These are phyloP conservation scores for Anagyrus pseudococci DNA, from an alignment of 2,888 invertebrate species.

Conservation along the genomic window DNA sequence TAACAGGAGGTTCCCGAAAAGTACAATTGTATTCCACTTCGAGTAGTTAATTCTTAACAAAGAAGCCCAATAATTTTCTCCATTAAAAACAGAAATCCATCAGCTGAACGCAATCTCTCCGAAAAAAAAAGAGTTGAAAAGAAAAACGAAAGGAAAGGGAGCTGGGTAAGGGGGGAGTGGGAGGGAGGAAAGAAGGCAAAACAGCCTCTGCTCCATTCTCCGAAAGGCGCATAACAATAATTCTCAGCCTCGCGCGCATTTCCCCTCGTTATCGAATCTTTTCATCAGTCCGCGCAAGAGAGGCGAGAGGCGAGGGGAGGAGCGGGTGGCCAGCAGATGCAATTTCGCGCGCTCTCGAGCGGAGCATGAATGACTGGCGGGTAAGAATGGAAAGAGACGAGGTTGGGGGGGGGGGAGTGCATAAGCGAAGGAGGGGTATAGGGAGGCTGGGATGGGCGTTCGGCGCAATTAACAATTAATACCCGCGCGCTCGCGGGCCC, in stretches of 20 bases:
- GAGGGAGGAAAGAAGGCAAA: background rate
- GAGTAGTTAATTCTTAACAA: too few relatives aligned
- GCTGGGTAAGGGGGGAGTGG: background rate
- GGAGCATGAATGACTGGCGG: conserved; percentile 13
- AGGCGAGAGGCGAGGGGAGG: too few relatives aligned
- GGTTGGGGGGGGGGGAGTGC: background rate
- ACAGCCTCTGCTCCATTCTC: conserved; percentile 3
- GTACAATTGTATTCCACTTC: too few relatives aligned
- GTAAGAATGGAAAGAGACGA: background rate
- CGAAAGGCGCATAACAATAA: conserved; percentile 15
- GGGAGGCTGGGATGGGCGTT: background rate
- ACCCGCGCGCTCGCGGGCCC: conserved; percentile 40
- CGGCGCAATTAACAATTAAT: conserved; percentile 49
- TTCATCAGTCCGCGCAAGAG: conserved; percentile 22
- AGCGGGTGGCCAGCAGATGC: background rate
- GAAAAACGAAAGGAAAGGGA: background rate
- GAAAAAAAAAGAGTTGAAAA: background rate
- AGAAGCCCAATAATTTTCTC: too few relatives aligned
- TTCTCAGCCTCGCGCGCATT: conserved; percentile 15
- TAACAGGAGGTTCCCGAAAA: too few relatives aligned
- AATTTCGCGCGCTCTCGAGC: conserved; percentile 21
- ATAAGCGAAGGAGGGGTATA: too few relatives aligned
- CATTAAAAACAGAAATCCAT: too few relatives aligned
- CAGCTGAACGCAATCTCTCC: too few relatives aligned
- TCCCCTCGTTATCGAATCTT: conserved; percentile 34